These are phyloP conservation scores for Sturmia bella DNA, from an alignment of 2,888 invertebrate genomes.

Conservation along the genomic window DNA sequence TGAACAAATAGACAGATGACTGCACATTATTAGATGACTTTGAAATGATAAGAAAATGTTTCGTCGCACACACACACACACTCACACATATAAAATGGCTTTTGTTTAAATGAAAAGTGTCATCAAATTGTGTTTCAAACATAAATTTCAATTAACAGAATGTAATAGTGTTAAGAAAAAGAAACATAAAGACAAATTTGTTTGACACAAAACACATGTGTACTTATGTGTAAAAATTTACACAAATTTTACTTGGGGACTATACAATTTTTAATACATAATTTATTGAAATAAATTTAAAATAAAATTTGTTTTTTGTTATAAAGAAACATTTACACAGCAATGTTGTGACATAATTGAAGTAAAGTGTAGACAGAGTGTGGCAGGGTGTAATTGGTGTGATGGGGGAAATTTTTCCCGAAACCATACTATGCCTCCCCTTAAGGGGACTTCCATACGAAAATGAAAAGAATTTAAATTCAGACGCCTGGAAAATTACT, in stretches of 20 bases:
- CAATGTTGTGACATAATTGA: too few species aligned
- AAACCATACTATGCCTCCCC: too few species aligned
- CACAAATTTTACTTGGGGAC: conserved; percentile 2
- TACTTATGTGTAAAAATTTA: background rate
- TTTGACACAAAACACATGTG: conserved; percentile 19
- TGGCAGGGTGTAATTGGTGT: too few species aligned
- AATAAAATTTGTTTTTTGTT: too few species aligned
- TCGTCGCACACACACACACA: background rate
- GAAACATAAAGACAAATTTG: conserved; percentile 52
- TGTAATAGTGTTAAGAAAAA: conserved; percentile 23
- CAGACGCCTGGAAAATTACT: too few species aligned
- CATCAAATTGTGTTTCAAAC: conserved; percentile 56
- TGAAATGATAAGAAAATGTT: conserved; percentile 43
- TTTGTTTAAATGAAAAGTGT: conserved; percentile 50
- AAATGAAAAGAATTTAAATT: too few species aligned
- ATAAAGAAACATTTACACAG: too few species aligned
- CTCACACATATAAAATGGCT: background rate
- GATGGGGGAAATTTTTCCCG: too few species aligned
- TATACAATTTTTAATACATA: too few species aligned
- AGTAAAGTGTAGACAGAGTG: too few species aligned
- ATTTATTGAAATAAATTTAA: too few species aligned
- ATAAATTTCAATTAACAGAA: conserved; percentile 67
- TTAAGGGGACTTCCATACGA: too few species aligned
- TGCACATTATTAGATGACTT: conserved; percentile 40
- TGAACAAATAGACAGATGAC: conserved; percentile 51